phyloP scores from a whole-genome alignment of 2,888 invertebrate species.

The Habroteleia sp. region DNA sequence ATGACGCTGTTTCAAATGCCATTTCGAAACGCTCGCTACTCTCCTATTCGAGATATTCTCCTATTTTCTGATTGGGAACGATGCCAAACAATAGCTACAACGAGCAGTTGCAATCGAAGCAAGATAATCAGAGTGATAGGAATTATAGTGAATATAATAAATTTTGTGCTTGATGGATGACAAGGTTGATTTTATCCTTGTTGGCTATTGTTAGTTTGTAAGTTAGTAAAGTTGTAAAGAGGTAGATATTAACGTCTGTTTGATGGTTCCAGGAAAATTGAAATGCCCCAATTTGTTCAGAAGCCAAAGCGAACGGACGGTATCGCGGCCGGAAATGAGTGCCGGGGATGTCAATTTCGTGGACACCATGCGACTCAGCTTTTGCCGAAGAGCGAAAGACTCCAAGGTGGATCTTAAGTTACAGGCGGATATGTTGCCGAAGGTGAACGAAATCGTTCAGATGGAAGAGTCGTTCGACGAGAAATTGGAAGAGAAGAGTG shows the following conservation, averaged over 20 bases:
- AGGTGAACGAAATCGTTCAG: background rate
- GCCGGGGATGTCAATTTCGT: slow-evolving; percentile 85
- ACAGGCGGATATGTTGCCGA: background rate
- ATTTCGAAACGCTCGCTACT: too few species aligned
- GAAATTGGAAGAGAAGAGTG: background rate
- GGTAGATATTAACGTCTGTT: background rate
- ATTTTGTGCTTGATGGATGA: too few species aligned
- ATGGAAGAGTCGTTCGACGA: background rate
- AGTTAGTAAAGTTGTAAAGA: too few species aligned
- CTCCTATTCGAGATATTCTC: too few species aligned
- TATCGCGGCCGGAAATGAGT: slow-evolving; percentile 80
- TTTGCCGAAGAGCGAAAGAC: slow-evolving; percentile 83
- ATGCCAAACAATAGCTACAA: too few species aligned
- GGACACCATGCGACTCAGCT: slow-evolving; percentile 92
- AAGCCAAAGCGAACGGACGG: slow-evolving; percentile 81
- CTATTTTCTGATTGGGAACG: too few species aligned
- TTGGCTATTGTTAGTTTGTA: too few species aligned
- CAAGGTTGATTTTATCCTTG: too few species aligned
- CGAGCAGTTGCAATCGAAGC: too few species aligned
- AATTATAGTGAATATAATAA: too few species aligned
- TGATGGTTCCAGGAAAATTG: slow-evolving; percentile 42
- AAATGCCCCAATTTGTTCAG: slow-evolving; percentile 71
- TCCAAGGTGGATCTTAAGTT: background rate
- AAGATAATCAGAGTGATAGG: too few species aligned
- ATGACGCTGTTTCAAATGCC: slow-evolving; percentile 24